Evolutionary conservation across 2,888 invertebrate genomes (phyloP).

Genomic region (Merodon equestris): DNA sequence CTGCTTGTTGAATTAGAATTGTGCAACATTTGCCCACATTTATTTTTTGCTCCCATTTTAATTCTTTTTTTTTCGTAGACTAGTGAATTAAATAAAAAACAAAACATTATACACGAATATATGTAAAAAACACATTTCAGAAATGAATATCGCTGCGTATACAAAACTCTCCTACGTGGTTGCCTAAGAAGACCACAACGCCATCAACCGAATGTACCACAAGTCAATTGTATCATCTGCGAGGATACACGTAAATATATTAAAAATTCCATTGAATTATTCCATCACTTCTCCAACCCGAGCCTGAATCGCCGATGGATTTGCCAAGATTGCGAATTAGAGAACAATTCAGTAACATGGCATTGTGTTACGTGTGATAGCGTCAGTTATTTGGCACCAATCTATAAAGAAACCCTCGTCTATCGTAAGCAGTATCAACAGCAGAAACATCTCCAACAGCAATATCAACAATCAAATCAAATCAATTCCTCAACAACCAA

Average conservation of each 20-base stretch:
- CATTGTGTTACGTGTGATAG: conserved; percentile 79
- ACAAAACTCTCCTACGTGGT: conserved; percentile 78
- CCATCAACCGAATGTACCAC: conserved; percentile 76
- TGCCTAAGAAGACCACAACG: conserved; percentile 77
- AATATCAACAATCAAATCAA: conserved; percentile 59
- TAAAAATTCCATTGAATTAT: conserved; percentile 77
- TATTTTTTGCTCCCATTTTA: too few species aligned
- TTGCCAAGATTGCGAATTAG: conserved; percentile 77
- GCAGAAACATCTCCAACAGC: conserved; percentile 64
- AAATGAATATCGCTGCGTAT: conserved; percentile 77
- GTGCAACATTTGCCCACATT: too few species aligned
- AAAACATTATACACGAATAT: too few species aligned
- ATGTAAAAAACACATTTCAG: conserved; percentile 71
- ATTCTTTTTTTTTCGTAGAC: too few species aligned
- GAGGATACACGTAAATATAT: conserved; percentile 78
- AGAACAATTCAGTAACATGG: conserved; percentile 79
- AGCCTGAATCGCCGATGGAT: conserved; percentile 79
- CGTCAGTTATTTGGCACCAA: conserved; percentile 78
- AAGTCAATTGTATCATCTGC: conserved; percentile 76
- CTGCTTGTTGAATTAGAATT: too few species aligned
- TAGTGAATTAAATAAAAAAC: too few species aligned
- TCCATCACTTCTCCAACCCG: conserved; percentile 79
- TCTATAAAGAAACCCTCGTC: conserved; percentile 78
- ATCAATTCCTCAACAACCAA: conserved; percentile 29
- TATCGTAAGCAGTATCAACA: conserved; percentile 69